These are phyloP conservation scores for Rhizoglyphus robini DNA, from an alignment of 1,140 invertebrate genomes.

Conservation along the genomic window DNA sequence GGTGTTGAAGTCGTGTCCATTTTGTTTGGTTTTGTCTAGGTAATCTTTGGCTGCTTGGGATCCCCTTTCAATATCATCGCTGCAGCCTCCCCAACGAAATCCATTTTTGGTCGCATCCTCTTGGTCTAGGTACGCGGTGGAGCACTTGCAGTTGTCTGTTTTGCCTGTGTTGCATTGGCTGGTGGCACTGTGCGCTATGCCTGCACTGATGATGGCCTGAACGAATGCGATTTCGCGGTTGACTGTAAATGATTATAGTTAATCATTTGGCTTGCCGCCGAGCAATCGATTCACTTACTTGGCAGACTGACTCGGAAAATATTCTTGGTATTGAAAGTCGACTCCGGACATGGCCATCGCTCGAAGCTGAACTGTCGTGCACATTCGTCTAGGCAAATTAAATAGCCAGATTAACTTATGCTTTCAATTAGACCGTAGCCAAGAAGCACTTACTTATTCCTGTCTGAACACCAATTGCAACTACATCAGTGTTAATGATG, in stretches of 20 bases:
- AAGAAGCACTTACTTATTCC: slow-evolving; percentile 14
- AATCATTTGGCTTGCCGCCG: not conserved
- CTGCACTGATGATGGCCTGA: slow-evolving; percentile 40
- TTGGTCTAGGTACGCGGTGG: slow-evolving; percentile 28
- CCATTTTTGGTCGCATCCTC: not conserved
- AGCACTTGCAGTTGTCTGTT: slow-evolving; percentile 39
- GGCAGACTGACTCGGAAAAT: slow-evolving; percentile 14
- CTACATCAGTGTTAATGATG: not conserved
- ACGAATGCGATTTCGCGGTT: slow-evolving; percentile 45
- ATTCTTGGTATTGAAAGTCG: not conserved
- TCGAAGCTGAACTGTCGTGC: slow-evolving; percentile 8
- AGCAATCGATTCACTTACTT: not conserved
- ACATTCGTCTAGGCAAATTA: slow-evolving; percentile 19
- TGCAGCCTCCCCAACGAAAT: slow-evolving; percentile 68
- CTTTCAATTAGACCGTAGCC: too few species aligned
- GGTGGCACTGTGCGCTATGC: slow-evolving; percentile 42
- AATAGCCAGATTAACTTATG: too few species aligned
- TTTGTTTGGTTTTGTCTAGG: slow-evolving; percentile 64
- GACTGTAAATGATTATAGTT: slow-evolving; percentile 31
- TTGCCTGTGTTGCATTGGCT: slow-evolving; percentile 38
- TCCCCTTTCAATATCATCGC: slow-evolving; percentile 85
- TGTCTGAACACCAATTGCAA: slow-evolving; percentile 12
- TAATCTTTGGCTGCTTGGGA: slow-evolving; percentile 76
- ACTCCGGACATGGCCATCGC: slow-evolving; percentile 18
- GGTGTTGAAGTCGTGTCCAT: slow-evolving; percentile 69